phyloP scores from a whole-genome alignment of 2,113 vertebrate genomes.

The Meriones unguiculatus region DNA sequence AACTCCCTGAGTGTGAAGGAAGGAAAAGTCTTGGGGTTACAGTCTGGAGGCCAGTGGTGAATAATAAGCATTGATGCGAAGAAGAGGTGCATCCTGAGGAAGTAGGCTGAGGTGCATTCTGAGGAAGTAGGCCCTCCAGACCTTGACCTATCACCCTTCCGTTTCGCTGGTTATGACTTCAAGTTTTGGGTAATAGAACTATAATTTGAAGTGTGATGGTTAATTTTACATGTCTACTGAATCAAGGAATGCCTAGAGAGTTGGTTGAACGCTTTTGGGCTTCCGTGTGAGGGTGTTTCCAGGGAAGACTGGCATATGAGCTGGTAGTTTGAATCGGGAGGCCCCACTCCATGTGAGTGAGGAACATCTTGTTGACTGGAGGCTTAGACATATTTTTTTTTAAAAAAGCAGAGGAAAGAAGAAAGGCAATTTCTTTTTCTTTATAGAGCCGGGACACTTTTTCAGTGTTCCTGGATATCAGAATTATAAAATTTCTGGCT shows the following conservation, averaged over 20 bases:
- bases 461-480: neutral
- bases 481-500: neutral
- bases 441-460: neutral
- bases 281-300: neutral
- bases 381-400: neutral
- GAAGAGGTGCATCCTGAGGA: neutral
- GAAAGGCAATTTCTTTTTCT: neutral
- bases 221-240: neutral
- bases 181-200: neutral
- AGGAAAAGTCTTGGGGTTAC: neutral
- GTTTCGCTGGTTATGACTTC: neutral
- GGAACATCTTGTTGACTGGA: too few species aligned
- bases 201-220: neutral
- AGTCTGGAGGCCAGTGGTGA: neutral
- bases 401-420: neutral
- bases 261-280: neutral
- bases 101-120: neutral
- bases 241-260: neutral
- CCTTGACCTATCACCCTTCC: neutral
- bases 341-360: neutral
- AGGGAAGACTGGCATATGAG: neutral
- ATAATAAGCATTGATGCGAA: neutral
- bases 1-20: neutral
- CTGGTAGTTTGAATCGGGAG: neutral
- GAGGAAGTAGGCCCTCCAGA: neutral